phyloP scores from a whole-genome alignment of 2,797 vertebrate species.

The Cyprinella venusta region DNA sequence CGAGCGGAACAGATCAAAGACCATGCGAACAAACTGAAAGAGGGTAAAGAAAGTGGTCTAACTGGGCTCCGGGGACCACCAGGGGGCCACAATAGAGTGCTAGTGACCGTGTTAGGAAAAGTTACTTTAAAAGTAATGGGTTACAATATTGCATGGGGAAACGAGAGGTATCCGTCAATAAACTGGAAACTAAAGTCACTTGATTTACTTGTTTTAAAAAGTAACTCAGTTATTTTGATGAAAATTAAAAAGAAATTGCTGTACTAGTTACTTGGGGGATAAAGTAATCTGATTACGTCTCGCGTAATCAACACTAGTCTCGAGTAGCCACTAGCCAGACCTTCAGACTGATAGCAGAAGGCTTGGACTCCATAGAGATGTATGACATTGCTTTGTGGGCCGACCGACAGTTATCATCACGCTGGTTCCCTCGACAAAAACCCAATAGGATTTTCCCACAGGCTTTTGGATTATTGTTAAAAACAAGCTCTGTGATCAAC shows the following conservation, averaged over 20 bases:
- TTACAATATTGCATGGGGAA: not conserved
- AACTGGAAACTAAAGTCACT: not conserved
- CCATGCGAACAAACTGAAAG: conserved; percentile 87
- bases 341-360: not conserved
- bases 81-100: not conserved
- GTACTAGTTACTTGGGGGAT: not conserved
- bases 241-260: not conserved
- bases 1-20: conserved; percentile 94
- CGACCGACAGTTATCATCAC: too few species aligned
- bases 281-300: too few species aligned
- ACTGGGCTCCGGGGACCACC: not conserved
- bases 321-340: too few species aligned
- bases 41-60: conserved; percentile 76
- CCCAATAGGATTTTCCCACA: too few species aligned
- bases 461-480: too few species aligned
- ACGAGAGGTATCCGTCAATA: not conserved
- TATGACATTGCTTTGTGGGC: too few species aligned
- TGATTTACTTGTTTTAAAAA: not conserved
- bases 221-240: not conserved
- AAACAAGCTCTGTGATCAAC: too few species aligned
- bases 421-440: too few species aligned
- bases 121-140: not conserved
- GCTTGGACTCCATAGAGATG: not conserved
- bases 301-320: too few species aligned
- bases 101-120: not conserved